These are phyloP conservation scores for Olivierus martensii DNA, from an alignment of 1,140 invertebrate species.

Conservation along the genomic window DNA sequence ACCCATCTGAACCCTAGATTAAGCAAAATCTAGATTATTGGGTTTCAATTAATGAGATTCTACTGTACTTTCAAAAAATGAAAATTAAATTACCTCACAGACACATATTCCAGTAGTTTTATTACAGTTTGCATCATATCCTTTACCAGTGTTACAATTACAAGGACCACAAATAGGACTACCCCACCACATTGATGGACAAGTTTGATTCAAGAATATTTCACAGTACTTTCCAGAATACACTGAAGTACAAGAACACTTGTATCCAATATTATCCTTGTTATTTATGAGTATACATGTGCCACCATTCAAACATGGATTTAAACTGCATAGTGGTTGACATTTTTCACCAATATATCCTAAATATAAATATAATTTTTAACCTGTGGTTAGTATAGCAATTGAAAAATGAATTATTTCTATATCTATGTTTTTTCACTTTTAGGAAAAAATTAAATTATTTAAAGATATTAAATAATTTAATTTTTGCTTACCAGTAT, in stretches of 20 bases:
- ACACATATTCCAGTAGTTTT: slow-evolving; percentile 79
- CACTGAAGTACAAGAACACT: slow-evolving; percentile 53
- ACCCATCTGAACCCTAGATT: not conserved
- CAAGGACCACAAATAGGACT: slow-evolving; percentile 87
- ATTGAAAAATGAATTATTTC: no score
- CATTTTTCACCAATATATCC: slow-evolving; percentile 66
- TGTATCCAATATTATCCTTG: slow-evolving; percentile 43
- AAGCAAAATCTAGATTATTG: not conserved
- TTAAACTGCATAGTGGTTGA: slow-evolving; percentile 62
- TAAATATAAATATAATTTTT: no score
- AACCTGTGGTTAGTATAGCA: no score
- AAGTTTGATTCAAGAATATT: slow-evolving; percentile 52
- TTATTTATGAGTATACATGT: slow-evolving; percentile 50
- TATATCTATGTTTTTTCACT: no score
- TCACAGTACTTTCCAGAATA: slow-evolving; percentile 64
- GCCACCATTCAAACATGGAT: slow-evolving; percentile 57
- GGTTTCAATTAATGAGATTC: not conserved
- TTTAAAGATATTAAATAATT: no score
- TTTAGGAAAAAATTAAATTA: no score
- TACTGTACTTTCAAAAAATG: no score
- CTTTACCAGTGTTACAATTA: slow-evolving; percentile 62
- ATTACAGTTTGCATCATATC: slow-evolving; percentile 82
- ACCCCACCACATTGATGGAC: slow-evolving; percentile 92
- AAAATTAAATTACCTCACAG: slow-evolving; percentile 49
- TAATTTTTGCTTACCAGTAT: no score